Percentiles rank a stretch among this genome's conserved stretches.
Evolutionary conservation across 1,140 invertebrate species (phyloP).

Genomic region (Harlomillsia oculata): DNA sequence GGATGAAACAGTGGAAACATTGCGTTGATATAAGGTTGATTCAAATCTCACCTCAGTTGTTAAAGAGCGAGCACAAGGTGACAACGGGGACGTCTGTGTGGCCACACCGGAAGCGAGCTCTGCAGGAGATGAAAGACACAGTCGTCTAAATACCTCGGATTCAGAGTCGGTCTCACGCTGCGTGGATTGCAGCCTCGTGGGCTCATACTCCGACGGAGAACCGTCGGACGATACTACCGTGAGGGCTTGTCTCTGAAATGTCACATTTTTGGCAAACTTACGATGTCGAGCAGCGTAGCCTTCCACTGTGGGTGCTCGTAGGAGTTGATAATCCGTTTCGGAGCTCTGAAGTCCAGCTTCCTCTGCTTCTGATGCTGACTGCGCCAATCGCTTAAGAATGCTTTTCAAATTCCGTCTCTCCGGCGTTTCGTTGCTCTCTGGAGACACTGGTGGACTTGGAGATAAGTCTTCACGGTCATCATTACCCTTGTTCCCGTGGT

Average conservation of each 20-base stretch:
- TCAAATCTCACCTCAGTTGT: too few relatives aligned
- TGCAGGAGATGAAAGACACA: too few relatives aligned
- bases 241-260: slow-evolving; percentile 71
- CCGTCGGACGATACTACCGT: slow-evolving; percentile 24
- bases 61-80: too few relatives aligned
- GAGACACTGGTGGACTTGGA: slow-evolving; percentile 42
- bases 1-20: too few relatives aligned
- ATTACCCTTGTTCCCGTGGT: slow-evolving; percentile 6
- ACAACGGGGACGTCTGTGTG: too few relatives aligned
- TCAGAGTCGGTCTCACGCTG: too few relatives aligned
- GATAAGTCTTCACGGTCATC: slow-evolving; percentile 5
- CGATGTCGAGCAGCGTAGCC: slow-evolving; percentile 76
- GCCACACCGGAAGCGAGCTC: too few relatives aligned
- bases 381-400: slow-evolving; percentile 68
- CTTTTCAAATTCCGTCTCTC: slow-evolving; percentile 71
- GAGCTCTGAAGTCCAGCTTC: slow-evolving; percentile 1
- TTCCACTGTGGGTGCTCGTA: slow-evolving; percentile 63
- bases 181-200: too few relatives aligned
- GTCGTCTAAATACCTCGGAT: too few relatives aligned
- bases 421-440: slow-evolving; percentile 70
- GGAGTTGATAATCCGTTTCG: slow-evolving; percentile 43
- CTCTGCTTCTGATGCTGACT: slow-evolving; percentile 10
- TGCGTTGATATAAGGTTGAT: too few relatives aligned
- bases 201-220: neutral
- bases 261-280: slow-evolving; percentile 77